Base-by-base conservation (phyloP, 2,888 invertebrate genomes). In the Drosophila engyochracea region DNA sequence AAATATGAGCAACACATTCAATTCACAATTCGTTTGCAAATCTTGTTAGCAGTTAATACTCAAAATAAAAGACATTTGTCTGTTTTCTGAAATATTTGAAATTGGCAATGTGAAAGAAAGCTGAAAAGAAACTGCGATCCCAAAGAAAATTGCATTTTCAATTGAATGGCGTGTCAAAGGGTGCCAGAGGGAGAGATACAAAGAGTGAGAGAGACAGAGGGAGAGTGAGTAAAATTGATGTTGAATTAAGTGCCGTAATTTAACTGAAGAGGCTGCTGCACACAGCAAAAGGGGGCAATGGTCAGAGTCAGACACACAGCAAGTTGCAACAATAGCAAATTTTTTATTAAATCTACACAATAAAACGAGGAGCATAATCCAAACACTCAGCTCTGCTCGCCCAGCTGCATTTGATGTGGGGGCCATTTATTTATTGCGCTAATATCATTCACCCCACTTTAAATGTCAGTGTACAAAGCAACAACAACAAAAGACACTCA, bases 381-480 rank as follows among this genome's bases (percentile, higher is more conserved):
- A 61, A 9, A 63, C 61, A 59, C 72, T 28, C 30, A 44, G 47
- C 28, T 33, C 16, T 28, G 49, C 35, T 22, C 57, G 59, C 62
- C 31, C 86, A 85, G 85, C 75, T 89, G 91, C 90, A 82, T 75
- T 87, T 84, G 85, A 74, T 82, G 76, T 74, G 65, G 89, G 72
- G 83, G 76, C 81, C 83, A 89, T 72, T 87, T 90, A 87, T 91
- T 87, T 47, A 47, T 25, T 89, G 85, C 88, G 76, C 90, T 87
- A 87, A 91, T 91, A 88, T 91, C 86, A 82, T 88, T 88, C 87
- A 91, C 87, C 87, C 87, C 87, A 88, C 91, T 88, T 85, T 73
- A 88, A 90, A 91, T 91, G 91, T 90, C 87, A 91, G 90, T 79
- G 73, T 76, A 68, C 57, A 80, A 79, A 65, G 70, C 60, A 66